These are phyloP conservation scores for Himalopsyche tibetana DNA, from an alignment of 2,888 invertebrate species.

Conservation along the genomic window DNA sequence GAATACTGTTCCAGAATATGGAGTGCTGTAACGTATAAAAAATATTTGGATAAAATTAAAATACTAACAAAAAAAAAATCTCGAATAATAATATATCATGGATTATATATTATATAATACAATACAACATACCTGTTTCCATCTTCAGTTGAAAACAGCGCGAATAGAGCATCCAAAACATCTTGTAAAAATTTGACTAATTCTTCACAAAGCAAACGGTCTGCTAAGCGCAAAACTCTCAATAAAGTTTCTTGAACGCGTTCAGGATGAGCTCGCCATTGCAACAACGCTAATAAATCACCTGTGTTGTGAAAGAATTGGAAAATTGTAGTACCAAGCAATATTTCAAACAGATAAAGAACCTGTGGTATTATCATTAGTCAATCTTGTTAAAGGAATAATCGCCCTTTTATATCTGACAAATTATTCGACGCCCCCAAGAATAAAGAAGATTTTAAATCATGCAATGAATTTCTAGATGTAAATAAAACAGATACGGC, in stretches of 20 bases:
- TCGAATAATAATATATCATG: neutral
- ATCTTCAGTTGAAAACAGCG: conserved; percentile 94
- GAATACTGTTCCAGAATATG: conserved; percentile 93
- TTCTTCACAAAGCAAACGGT: conserved; percentile 90
- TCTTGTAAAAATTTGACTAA: conserved; percentile 96
- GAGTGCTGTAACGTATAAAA: conserved; percentile 77
- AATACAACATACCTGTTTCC: conserved; percentile 79
- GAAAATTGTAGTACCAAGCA: neutral
- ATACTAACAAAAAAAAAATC: conserved; percentile 13
- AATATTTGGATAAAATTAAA: neutral
- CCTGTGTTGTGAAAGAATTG: conserved; percentile 74
- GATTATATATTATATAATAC: neutral
- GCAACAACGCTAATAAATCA: conserved; percentile 90
- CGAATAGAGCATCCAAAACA: conserved; percentile 94
- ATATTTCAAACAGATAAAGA: neutral
- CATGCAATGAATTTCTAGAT: too few relatives aligned
- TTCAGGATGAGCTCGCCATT: conserved; percentile 94
- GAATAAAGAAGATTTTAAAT: too few relatives aligned
- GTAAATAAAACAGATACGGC: too few relatives aligned
- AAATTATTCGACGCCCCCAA: too few relatives aligned
- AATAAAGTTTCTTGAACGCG: conserved; percentile 90
- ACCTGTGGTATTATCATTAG: neutral
- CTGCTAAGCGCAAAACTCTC: conserved; percentile 87
- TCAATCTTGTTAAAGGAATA: neutral
- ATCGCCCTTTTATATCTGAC: neutral